Base-by-base conservation (phyloP, 1,140 invertebrate genomes). In the Schlechtendalia chinensis region DNA sequence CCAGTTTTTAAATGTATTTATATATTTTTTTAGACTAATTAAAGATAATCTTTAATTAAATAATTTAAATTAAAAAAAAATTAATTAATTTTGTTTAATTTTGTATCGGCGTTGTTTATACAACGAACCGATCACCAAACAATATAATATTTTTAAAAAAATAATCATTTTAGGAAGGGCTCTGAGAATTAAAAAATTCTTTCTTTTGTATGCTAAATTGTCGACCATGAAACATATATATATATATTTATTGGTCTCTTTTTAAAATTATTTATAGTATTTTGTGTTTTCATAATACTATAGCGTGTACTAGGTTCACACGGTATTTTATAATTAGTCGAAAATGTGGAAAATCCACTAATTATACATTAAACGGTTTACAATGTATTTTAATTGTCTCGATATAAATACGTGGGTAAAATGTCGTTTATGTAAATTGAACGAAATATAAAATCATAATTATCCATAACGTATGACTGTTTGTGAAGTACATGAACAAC, bases 251-350 rank as follows among this genome's bases (percentile, higher is more conserved):
- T 63, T 16, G 1, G 29, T 3, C 6, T 32, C 10, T 63, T 63
- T 32, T 1, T 29, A 32, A 8, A 32, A 29, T 32, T 17, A 32
- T 17, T 29, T 17, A 32, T 17, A 63, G 8, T 63, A 29, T 63
- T 63, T 63, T 63, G n/a, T n/a, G n/a, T n/a, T 63, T 29, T 63
- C 29, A 14, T 19, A n/a, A 39, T 12, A n/a, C 12, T 39, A n/a
- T 65, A 39, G n/a, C 16, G 32, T 32, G n/a, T n/a, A n/a, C n/a
- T n/a, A n/a, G 63, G 45, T 67, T 67, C 63, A 67, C n/a, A 22
- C 32, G 32, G 22, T 67, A 45, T 45, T n/a, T n/a, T 39, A 67
- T 45, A n/a, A n/a, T n/a, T n/a, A 39, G 39, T 67, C 12, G 11
- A 12, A 67, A 63, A 63, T n/a, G 19, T 67, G 12, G 63, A 67